These are phyloP conservation scores for Meta bourneti DNA, from an alignment of 2,888 invertebrate genomes.

Conservation along the genomic window DNA sequence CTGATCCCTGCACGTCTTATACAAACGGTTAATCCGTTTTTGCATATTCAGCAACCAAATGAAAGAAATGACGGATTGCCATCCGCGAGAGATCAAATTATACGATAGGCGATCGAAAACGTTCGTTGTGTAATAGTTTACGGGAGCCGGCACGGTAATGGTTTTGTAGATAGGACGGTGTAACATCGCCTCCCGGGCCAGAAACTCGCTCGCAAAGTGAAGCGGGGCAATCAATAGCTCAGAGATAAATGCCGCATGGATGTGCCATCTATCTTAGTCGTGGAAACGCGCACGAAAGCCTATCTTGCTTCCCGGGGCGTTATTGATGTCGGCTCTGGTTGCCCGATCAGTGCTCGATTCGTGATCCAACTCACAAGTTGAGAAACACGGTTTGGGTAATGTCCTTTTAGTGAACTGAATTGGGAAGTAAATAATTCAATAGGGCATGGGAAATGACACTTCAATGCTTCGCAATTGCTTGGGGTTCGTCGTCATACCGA, in stretches of 20 bases:
- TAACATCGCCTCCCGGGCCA: slow-evolving; percentile 1
- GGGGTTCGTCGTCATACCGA: too few relatives aligned
- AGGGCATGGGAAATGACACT: not conserved
- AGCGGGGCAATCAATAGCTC: not conserved
- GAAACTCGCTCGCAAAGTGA: not conserved
- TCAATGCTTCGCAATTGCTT: not conserved
- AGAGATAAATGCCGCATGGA: slow-evolving; percentile 23
- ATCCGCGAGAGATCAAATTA: not conserved
- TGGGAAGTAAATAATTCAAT: not conserved
- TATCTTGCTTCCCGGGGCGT: not conserved
- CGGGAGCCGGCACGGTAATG: not conserved
- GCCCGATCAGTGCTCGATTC: not conserved
- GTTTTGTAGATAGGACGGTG: not conserved
- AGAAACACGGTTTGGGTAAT: not conserved
- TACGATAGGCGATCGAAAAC: not conserved
- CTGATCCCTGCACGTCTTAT: too few relatives aligned
- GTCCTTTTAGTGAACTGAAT: not conserved
- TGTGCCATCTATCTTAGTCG: slow-evolving; percentile 10
- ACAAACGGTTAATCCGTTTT: too few relatives aligned
- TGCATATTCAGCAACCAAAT: too few relatives aligned
- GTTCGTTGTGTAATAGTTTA: not conserved
- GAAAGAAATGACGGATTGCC: not conserved
- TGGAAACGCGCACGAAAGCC: slow-evolving; percentile 5
- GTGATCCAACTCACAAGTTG: not conserved
- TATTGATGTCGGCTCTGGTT: not conserved